Conservation (phyloP, 2,888 invertebrate species). For the Heliconius aoede region DNA sequence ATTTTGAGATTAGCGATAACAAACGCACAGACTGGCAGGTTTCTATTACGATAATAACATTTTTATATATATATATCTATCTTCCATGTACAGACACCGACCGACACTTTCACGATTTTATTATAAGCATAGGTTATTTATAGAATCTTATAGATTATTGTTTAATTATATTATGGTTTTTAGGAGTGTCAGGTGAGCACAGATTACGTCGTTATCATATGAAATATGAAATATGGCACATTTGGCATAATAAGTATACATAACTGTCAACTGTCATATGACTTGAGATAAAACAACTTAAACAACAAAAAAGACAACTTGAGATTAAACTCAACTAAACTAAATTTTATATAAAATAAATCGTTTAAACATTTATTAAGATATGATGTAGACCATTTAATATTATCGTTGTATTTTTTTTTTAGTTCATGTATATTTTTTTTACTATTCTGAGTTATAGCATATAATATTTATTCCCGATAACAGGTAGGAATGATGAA, state of each 20-base stretch:
- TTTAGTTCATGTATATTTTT: background rate
- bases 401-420: background rate
- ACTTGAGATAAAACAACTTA: no score
- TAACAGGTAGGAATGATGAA: slow-evolving; percentile 84
- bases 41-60: no score
- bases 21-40: no score
- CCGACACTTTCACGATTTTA: no score
- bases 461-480: background rate
- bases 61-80: no score
- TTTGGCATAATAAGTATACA: background rate
- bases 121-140: no score
- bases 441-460: background rate
- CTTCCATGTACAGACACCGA: no score
- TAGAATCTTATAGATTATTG: background rate
- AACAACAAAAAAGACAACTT: no score
- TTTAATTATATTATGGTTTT: background rate
- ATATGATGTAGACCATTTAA: slow-evolving; percentile 4
- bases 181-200: background rate
- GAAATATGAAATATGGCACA: background rate
- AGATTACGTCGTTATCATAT: background rate
- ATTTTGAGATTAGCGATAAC: no score
- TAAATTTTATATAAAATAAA: slow-evolving; percentile 1
- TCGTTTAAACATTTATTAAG: background rate
- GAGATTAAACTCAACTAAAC: background rate
- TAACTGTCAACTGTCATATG: slow-evolving; percentile 10